phyloP scores from a whole-genome alignment of 2,797 vertebrate species.

The Sitta carolinensis region DNA sequence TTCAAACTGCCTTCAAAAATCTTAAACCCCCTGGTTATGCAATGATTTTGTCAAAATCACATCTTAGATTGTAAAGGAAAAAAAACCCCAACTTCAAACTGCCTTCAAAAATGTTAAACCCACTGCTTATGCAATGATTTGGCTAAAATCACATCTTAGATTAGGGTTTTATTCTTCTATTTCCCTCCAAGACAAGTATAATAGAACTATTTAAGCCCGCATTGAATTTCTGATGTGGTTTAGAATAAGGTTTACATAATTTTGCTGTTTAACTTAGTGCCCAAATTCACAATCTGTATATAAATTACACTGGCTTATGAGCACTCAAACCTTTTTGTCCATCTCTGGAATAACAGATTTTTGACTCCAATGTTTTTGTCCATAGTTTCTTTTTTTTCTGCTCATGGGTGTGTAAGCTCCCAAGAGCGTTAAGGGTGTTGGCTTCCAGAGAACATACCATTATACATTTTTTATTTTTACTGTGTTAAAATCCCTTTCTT shows the following conservation, averaged over 20 bases:
- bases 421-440: not conserved
- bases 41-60: not conserved
- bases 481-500: not conserved
- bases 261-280: not conserved
- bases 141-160: not conserved
- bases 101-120: not conserved
- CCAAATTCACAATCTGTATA: not conserved
- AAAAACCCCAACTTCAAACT: not conserved
- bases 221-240: not conserved
- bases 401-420: not conserved
- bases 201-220: not conserved
- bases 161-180: not conserved
- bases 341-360: not conserved
- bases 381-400: not conserved
- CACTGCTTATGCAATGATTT: not conserved
- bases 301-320: not conserved
- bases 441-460: not conserved
- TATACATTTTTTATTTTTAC: not conserved
- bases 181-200: not conserved
- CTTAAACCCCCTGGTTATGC: not conserved
- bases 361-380: not conserved
- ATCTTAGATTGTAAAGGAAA: not conserved
- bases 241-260: not conserved
- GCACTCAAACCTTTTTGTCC: not conserved
- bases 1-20: not conserved